Evolutionary conservation across 2,888 invertebrate species (phyloP).

Genomic region (Brachyopa scutellaris): DNA sequence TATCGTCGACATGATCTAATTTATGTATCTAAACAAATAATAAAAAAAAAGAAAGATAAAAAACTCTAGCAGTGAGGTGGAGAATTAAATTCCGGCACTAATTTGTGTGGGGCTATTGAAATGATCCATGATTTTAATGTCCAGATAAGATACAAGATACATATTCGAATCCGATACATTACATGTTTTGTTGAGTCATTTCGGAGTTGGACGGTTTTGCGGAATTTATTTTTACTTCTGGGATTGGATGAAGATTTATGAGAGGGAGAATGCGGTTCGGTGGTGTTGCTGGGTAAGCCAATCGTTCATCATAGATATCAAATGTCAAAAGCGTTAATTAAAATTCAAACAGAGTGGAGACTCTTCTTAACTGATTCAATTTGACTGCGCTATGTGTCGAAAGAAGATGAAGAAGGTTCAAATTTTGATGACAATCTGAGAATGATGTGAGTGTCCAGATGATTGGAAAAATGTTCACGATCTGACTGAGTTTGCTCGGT

Average conservation of each 20-base stretch:
- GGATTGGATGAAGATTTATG: not conserved
- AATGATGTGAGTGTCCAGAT: too few species aligned
- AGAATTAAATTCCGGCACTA: constrained; percentile 21
- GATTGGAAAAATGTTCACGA: too few species aligned
- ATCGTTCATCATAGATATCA: constrained; percentile 27
- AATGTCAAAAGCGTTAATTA: constrained; percentile 37
- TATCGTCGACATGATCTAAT: constrained; percentile 40
- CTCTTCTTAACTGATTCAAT: too few species aligned
- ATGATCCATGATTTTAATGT: constrained; percentile 30
- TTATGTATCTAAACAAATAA: not conserved
- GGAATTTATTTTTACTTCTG: not conserved
- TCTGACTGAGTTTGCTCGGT: too few species aligned
- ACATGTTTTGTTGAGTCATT: not conserved
- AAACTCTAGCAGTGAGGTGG: not conserved
- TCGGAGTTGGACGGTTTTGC: not conserved
- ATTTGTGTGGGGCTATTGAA: constrained; percentile 40
- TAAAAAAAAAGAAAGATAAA: not conserved
- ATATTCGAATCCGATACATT: constrained; percentile 29
- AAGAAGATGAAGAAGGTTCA: too few species aligned
- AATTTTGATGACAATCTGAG: too few species aligned
- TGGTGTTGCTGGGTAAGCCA: not conserved
- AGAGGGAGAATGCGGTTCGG: not conserved
- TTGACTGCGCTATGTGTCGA: too few species aligned
- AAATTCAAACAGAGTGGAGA: constrained; percentile 12
- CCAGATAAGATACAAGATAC: constrained; percentile 54